Evolutionary conservation across 2,888 invertebrate genomes (phyloP), one percentile per base, ranked within the genome.

Genomic region (Ophion obscuratus): DNA sequence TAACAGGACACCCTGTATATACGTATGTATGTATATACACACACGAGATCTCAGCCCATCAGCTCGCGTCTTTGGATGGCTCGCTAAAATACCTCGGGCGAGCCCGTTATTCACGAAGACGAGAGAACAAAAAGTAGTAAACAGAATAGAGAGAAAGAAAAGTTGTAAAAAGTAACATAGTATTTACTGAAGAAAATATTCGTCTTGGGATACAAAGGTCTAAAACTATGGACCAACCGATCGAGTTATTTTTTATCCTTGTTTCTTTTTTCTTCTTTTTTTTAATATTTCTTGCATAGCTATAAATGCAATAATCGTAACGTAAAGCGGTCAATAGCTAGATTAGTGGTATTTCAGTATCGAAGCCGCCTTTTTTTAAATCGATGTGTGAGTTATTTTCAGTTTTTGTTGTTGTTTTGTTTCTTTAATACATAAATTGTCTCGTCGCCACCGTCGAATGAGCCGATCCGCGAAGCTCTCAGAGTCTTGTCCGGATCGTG

Each of bases 131-230:
- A 9, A 66, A 57, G 27, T 57, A 75, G 47, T 53, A 66, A 67
- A 57, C 2, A 11, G 66, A 36, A 68, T 40, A 61, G 64, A 59
- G 36, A 31, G 57, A 59, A 59, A 78, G 70, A 47, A 74, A 75
- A 57, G 40, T 17, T 66, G 81, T 81, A 78, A 83, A 86, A 86
- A 83, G 81, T 83, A 81, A 86, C 83, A 83, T 76, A 81, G 74
- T 70, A 75, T 83, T 86, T 86, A 83, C 81, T 86, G 81, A 67
- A 86, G 80, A 83, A 83, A 86, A 86, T 86, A 86, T 86, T 83
- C 74, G 86, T 81, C 66, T 86, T 68, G 71, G 79, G 74, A 86
- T 86, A 86, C 86, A 83, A 83, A 86, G 64, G 78, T 81, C 77
- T 59, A 74, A 83, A 81, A 81, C 81, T 83, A 80, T 83, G 76